Base-by-base conservation (phyloP, 2,888 invertebrate species). In the Seira ritae region DNA sequence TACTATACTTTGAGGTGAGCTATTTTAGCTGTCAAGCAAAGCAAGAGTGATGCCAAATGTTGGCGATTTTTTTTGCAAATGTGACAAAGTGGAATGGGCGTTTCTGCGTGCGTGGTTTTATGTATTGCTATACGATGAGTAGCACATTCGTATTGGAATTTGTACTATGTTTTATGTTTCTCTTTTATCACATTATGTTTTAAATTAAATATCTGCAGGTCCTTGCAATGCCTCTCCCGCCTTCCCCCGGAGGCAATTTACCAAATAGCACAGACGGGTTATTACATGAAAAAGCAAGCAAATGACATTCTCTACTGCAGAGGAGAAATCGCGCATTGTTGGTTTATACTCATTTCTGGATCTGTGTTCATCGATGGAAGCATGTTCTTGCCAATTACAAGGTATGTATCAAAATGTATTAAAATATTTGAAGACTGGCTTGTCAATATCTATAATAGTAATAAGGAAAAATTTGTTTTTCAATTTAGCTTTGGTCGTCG, bases 401-500 rank as follows among this genome's bases (percentile, higher is more conserved):
- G 84, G 84, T 85, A 62, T 67, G 19, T 55, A 50, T 22, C 22
- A 20, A 50, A 46, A 10, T 50, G 15, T n/a, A 23, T 1, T 60
- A 22, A 55, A 15, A n/a, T 55, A 15, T 23, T 66, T 8, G 2
- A 20, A 8, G 23, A 10, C 23, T 10, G 17, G 12, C 8, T n/a
- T n/a, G n/a, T n/a, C n/a, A n/a, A n/a, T 20, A 22, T 46, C 24
- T 60, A 10, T 42, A 46, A 50, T 20, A 50, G n/a, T 23, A 71
- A 71, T 46, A 65, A 60, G 8, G 42, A 23, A 22, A 60, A 72
- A 10, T n/a, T 22, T 19, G 17, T 46, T 22, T 31, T 20, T 78
- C 92, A n/a, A n/a, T n/a, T n/a, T n/a, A 96, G 96, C 92, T 96
- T 96, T 92, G 96, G 96, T 89, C 95, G 95, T 91, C 92, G 95